These are phyloP conservation scores for Hyperoplus immaculatus DNA, from an alignment of 2,797 vertebrate species.

Conservation along the genomic window DNA sequence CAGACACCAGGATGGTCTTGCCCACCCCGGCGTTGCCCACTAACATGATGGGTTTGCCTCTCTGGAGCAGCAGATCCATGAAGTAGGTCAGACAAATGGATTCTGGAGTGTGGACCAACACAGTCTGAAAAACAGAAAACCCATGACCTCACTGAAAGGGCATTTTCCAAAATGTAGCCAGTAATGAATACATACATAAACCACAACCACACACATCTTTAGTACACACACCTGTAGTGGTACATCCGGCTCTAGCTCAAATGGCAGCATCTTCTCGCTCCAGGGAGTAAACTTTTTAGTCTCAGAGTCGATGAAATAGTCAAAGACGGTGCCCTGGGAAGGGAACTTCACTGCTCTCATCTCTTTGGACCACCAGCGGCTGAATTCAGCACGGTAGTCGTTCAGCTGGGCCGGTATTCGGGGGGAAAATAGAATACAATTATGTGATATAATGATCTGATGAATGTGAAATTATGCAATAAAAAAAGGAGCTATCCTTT, in stretches of 20 bases:
- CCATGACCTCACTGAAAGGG: slow-evolving; percentile 1
- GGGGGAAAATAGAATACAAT: neutral
- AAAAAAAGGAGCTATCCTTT: neutral
- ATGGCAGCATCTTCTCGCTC: slow-evolving; percentile 83
- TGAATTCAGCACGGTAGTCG: slow-evolving; percentile 90
- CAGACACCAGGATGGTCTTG: slow-evolving; percentile 84
- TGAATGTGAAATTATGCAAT: neutral
- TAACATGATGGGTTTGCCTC: slow-evolving; percentile 79
- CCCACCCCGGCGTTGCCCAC: slow-evolving; percentile 86
- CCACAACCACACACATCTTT: neutral
- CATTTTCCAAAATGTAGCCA: neutral
- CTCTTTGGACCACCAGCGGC: slow-evolving; percentile 90
- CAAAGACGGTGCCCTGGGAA: slow-evolving; percentile 89
- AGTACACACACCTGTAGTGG: slow-evolving; percentile 77
- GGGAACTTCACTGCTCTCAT: slow-evolving; percentile 90
- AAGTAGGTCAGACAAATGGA: slow-evolving; percentile 83
- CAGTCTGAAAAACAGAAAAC: slow-evolving; percentile 68
- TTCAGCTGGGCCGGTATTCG: slow-evolving; percentile 78
- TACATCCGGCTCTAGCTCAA: slow-evolving; percentile 85
- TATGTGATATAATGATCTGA: neutral
- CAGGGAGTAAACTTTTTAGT: slow-evolving; percentile 87
- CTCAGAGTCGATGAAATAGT: slow-evolving; percentile 89
- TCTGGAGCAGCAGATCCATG: slow-evolving; percentile 84
- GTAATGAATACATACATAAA: neutral
- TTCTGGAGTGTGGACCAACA: slow-evolving; percentile 82